These are phyloP conservation scores for Patiria pectinifera DNA, from an alignment of 53 echinoderm and acorn worm genomes.

Conservation along the genomic window DNA sequence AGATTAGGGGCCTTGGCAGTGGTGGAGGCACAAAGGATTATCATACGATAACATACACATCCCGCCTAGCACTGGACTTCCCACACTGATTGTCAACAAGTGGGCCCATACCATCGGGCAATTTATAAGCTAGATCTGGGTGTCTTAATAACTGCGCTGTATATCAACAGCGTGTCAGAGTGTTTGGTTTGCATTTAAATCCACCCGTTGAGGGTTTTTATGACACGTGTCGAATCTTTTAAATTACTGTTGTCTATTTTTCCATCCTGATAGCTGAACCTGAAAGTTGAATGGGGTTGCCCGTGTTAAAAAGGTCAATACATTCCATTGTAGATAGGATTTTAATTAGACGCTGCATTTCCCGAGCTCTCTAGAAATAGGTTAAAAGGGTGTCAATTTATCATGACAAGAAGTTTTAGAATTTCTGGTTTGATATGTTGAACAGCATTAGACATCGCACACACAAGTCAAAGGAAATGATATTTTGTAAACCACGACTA, in stretches of 20 bases:
- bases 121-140: neutral
- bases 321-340: too few species aligned
- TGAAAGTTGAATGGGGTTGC: too few species aligned
- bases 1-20: slow-evolving; percentile 3
- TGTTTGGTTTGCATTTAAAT: neutral
- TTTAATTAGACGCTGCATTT: too few species aligned
- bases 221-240: neutral
- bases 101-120: neutral
- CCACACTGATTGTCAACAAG: neutral
- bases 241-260: neutral
- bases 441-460: too few species aligned
- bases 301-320: too few species aligned
- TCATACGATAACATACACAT: neutral
- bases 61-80: neutral
- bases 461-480: too few species aligned
- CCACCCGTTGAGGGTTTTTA: neutral
- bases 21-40: slow-evolving; percentile 3
- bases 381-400: too few species aligned
- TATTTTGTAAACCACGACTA: too few species aligned
- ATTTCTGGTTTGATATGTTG: too few species aligned
- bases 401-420: neutral
- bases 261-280: too few species aligned
- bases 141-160: neutral
- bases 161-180: neutral
- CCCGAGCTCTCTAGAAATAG: too few species aligned